Evolutionary conservation across 2,113 vertebrate species (phyloP).

Genomic region (Hemibagrus wyckioides): DNA sequence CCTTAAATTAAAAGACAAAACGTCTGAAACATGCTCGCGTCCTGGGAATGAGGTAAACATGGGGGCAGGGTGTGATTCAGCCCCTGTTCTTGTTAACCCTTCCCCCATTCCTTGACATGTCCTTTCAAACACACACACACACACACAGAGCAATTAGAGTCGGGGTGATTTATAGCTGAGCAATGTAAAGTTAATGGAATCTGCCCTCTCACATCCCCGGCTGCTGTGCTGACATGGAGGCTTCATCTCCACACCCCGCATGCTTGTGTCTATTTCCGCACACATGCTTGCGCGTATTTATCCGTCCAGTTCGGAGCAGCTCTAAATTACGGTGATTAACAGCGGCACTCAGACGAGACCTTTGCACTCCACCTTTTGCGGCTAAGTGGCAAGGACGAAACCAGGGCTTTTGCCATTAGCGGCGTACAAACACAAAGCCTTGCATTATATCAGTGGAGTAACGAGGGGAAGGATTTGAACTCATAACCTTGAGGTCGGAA

Average conservation of each 20-base stretch:
- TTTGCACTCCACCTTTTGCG: conserved; percentile 18
- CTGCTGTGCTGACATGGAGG: conserved; percentile 59
- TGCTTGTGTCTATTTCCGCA: not conserved
- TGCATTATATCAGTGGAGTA: conserved; percentile 3
- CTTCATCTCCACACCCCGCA: conserved; percentile 42
- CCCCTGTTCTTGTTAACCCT: conserved; percentile 37
- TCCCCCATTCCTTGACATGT: conserved; percentile 34
- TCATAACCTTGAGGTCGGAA: not conserved
- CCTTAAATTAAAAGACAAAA: not conserved
- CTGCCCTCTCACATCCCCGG: conserved; percentile 59
- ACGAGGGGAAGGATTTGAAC: not conserved
- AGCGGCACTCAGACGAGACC: not conserved
- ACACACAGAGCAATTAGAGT: conserved; percentile 51
- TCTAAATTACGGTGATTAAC: conserved; percentile 44
- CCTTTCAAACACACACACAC: conserved; percentile 37
- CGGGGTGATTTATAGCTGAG: conserved; percentile 69
- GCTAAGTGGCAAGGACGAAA: conserved; percentile 7
- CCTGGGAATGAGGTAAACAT: conserved; percentile 20
- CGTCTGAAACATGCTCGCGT: not conserved
- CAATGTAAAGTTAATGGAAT: conserved; percentile 69
- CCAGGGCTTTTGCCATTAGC: conserved; percentile 5
- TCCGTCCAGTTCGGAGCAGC: conserved; percentile 5
- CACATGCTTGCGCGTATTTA: conserved; percentile 1
- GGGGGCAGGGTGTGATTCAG: conserved; percentile 6
- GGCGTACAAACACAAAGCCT: not conserved